These are phyloP conservation scores for Gallinago paraguaiae DNA, from an alignment of 2,113 vertebrate species.

Conservation along the genomic window DNA sequence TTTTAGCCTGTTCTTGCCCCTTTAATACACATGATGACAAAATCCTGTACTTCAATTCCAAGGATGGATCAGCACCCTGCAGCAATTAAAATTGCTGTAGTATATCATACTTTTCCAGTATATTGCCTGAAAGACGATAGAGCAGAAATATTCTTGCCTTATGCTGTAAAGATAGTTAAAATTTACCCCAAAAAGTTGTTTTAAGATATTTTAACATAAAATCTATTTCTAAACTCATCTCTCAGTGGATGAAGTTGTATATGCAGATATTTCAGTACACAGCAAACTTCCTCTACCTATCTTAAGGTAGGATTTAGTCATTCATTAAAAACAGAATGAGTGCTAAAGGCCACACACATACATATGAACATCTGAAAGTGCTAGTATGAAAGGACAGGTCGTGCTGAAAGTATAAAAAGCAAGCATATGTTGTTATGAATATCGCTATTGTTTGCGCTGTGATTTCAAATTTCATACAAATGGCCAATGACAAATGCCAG, in stretches of 20 bases:
- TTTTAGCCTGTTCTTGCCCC: neutral
- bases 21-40: conserved; percentile 42
- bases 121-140: neutral
- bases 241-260: neutral
- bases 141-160: neutral
- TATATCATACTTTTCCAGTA: neutral
- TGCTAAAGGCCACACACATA: neutral
- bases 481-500: neutral
- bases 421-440: neutral
- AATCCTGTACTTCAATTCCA: conserved; percentile 29
- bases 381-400: neutral
- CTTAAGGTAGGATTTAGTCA: neutral
- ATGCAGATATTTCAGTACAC: neutral
- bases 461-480: conserved; percentile 29
- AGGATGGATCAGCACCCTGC: conserved; percentile 13
- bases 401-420: neutral
- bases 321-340: neutral
- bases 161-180: neutral
- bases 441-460: neutral
- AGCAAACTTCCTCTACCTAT: neutral
- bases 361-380: neutral
- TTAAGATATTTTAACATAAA: neutral
- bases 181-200: neutral
- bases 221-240: neutral
- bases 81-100: conserved; percentile 29